phyloP scores from a whole-genome alignment of 53 echinoderm and acorn worm species.

The Apostichopus leukothele region DNA sequence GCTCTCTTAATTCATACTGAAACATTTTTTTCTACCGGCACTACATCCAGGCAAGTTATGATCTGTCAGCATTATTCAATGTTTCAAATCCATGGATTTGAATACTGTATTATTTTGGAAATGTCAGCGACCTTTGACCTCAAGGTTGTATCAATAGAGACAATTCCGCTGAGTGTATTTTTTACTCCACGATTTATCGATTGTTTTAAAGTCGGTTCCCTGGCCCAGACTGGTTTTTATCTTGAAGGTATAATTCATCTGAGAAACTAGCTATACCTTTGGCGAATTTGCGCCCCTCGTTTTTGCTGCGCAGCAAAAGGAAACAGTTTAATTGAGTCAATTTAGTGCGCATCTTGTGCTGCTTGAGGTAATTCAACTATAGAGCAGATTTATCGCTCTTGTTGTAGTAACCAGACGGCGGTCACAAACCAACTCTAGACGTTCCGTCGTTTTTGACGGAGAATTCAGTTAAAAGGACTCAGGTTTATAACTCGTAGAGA shows the following conservation, averaged over 20 bases:
- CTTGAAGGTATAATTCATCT: not conserved
- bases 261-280: not conserved
- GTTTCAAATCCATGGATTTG: not conserved
- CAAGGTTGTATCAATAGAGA: not conserved
- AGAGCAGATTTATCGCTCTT: not conserved
- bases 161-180: not conserved
- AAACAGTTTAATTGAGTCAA: not conserved
- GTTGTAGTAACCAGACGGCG: not conserved
- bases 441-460: no score
- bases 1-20: no score
- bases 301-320: not conserved
- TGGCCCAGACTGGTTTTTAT: not conserved
- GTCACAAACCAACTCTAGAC: not conserved
- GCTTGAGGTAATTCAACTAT: not conserved
- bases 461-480: no score
- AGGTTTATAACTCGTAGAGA: no score
- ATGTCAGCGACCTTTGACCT: not conserved
- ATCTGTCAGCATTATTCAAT: no score
- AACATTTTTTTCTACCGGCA: no score
- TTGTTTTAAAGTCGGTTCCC: not conserved
- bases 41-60: no score
- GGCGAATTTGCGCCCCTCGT: not conserved
- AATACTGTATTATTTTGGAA: not conserved
- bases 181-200: not conserved
- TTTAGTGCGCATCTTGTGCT: not conserved